Conservation (phyloP, 2,113 vertebrate species). For the Riparia riparia region DNA sequence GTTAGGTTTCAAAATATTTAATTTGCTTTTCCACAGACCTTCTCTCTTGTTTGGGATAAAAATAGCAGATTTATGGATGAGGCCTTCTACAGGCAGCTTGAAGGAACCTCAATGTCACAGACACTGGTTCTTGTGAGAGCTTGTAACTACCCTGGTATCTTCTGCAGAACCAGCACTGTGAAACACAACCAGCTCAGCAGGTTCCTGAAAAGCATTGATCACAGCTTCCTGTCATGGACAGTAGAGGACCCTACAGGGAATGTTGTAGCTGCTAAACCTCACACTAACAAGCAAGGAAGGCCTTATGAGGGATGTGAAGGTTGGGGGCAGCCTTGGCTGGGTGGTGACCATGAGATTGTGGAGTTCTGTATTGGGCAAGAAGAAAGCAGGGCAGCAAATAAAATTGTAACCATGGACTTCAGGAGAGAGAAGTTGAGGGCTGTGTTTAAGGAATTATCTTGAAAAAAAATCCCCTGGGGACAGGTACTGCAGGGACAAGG, state of each 20-base stretch:
- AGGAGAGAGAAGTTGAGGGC: background rate
- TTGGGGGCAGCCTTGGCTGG: background rate
- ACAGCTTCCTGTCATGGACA: background rate
- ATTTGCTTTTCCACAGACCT: background rate
- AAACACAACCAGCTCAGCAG: background rate
- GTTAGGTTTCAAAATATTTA: background rate
- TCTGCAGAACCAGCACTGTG: background rate
- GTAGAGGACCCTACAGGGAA: background rate
- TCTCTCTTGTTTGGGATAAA: background rate
- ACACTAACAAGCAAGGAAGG: background rate
- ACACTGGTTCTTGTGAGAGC: accelerated
- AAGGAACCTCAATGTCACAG: background rate
- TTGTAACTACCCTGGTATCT: background rate
- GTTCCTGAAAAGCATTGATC: background rate
- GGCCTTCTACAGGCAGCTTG: background rate
- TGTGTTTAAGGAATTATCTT: background rate
- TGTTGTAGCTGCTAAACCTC: background rate
- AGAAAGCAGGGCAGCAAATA: background rate
- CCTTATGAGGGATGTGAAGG: background rate
- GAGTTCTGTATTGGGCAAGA: accelerated
- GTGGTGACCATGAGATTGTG: background rate
- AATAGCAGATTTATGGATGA: background rate
- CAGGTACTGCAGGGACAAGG: background rate
- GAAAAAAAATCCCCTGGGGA: background rate
- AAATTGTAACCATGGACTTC: background rate